A percentile compares a stretch with the other conserved stretches of the same genome.
phyloP scores from a whole-genome alignment of 2,113 vertebrate species.

The Cathartes aura region DNA sequence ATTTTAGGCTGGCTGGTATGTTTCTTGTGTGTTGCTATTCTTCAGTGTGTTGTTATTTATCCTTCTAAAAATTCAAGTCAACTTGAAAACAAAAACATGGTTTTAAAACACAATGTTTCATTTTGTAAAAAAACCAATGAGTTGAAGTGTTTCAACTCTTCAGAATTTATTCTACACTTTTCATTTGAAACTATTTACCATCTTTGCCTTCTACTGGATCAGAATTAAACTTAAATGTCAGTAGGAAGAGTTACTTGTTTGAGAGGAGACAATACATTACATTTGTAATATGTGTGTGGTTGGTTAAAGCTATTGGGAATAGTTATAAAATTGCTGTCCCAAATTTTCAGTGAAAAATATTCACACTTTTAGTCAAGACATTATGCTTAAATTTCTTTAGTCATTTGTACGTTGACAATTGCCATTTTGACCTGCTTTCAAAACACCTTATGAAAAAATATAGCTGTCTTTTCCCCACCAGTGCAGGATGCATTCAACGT shows the following conservation, averaged over 20 bases:
- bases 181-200: neutral
- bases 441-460: neutral
- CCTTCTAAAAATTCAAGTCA: neutral
- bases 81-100: neutral
- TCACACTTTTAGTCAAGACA: neutral
- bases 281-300: accelerated
- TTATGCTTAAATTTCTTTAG: neutral
- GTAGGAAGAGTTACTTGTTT: neutral
- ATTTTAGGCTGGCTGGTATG: neutral
- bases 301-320: neutral
- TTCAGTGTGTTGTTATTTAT: neutral
- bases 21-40: neutral
- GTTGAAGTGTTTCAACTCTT: neutral
- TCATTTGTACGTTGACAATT: neutral
- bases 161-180: neutral
- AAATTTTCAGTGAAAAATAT: neutral
- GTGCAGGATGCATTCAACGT: accelerated
- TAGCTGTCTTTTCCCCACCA: neutral
- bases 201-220: neutral
- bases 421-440: neutral
- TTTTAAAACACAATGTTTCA: neutral
- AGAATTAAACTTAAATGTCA: conserved; percentile 2
- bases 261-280: neutral
- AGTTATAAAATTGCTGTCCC: neutral
- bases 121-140: neutral